These are phyloP conservation scores for Chrysaora quinquecirrha DNA, from an alignment of 30 jellyfish, hydroid and myxozoan genomes.

Conservation along the genomic window DNA sequence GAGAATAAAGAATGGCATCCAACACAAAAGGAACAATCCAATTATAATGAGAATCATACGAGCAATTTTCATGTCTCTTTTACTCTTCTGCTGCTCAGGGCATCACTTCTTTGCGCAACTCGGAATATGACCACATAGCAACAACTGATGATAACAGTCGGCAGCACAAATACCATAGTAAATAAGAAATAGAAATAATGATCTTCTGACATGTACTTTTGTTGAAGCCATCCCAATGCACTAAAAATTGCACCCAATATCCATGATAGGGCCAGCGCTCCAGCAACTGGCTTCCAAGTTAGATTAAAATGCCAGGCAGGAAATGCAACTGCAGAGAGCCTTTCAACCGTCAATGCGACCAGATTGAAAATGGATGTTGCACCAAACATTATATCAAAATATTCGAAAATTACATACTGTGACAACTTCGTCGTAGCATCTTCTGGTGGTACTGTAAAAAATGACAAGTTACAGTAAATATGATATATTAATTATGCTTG, in stretches of 20 bases:
- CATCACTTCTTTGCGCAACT: conserved; percentile 63
- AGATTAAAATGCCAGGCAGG: conserved; percentile 87
- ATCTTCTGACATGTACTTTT: background rate
- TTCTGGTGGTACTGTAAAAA: conserved; percentile 36
- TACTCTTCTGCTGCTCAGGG: conserved; percentile 56
- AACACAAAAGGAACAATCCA: conserved; percentile 78
- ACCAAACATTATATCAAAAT: conserved; percentile 81
- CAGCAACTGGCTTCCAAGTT: conserved; percentile 72
- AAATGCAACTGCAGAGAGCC: conserved; percentile 77
- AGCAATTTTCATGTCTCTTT: conserved; percentile 83
- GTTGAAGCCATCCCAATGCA: conserved; percentile 5
- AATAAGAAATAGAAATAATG: conserved; percentile 25
- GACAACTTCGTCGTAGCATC: conserved; percentile 2
- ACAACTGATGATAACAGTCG: conserved; percentile 49
- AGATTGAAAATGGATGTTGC: conserved; percentile 71
- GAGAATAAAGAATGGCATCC: conserved; percentile 89
- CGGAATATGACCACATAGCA: conserved; percentile 75
- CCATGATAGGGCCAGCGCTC: conserved; percentile 78
- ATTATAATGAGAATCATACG: conserved; percentile 81
- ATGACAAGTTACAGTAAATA: background rate
- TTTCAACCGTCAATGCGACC: conserved; percentile 77
- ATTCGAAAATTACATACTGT: conserved; percentile 31
- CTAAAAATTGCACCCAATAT: conserved; percentile 54
- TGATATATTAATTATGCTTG: background rate
- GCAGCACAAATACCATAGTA: conserved; percentile 59